Percentiles rank a stretch among this genome's conserved stretches.
These are phyloP conservation scores for Hemichromis elongatus DNA, from an alignment of 2,113 vertebrate species.

Conservation along the genomic window DNA sequence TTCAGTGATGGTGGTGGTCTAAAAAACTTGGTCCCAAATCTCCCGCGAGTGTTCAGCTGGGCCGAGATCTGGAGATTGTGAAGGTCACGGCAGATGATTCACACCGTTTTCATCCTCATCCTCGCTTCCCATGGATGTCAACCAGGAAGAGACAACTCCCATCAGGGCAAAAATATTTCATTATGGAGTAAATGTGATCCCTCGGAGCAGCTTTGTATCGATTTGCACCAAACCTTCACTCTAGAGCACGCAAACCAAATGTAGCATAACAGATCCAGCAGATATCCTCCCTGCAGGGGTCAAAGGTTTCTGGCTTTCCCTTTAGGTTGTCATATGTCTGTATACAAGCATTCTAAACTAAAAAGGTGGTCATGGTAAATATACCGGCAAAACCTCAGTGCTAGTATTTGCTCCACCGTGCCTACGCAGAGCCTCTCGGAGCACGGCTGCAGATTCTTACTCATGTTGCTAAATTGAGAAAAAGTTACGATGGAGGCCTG, in stretches of 20 bases:
- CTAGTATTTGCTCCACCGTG: neutral
- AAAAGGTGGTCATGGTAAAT: neutral
- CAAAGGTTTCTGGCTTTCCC: neutral
- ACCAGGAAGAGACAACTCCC: neutral
- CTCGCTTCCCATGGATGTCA: neutral
- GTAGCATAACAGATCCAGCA: neutral
- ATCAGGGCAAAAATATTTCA: neutral
- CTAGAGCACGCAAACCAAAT: neutral
- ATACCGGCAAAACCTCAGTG: neutral
- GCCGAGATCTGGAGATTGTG: neutral
- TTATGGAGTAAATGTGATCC: neutral
- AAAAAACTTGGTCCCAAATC: neutral
- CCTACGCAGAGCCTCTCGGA: neutral
- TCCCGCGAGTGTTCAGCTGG: neutral
- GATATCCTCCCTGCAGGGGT: neutral
- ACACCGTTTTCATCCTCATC: neutral
- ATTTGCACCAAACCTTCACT: neutral
- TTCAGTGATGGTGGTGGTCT: rapidly evolving
- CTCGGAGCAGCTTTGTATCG: neutral
- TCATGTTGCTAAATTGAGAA: neutral
- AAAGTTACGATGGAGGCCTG: neutral
- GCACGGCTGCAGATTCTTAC: neutral
- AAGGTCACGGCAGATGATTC: neutral
- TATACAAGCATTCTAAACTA: neutral
- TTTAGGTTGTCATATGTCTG: neutral